Percentiles rank a stretch among this genome's conserved stretches.
phyloP scores from a whole-genome alignment of 2,888 invertebrate species.

The Corythucha ciliata region DNA sequence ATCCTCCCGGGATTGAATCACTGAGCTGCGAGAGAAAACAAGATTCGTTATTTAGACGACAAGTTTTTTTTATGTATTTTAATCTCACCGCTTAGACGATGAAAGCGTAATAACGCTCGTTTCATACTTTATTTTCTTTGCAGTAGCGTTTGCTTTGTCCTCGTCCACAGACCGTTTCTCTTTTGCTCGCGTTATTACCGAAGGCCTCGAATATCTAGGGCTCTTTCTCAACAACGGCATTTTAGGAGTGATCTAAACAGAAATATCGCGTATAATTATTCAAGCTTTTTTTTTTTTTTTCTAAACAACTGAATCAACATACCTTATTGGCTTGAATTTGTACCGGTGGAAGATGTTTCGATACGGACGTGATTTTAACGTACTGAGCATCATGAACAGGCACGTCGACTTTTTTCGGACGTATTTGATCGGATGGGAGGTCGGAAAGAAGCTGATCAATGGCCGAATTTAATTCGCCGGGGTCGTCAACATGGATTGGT shows the following conservation, averaged over 20 bases:
- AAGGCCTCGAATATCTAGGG: slow-evolving; percentile 17
- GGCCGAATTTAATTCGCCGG: slow-evolving; percentile 58
- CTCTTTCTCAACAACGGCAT: slow-evolving; percentile 21
- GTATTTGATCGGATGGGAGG: slow-evolving; percentile 30
- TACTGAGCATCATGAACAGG: slow-evolving; percentile 39
- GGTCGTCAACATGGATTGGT: slow-evolving; percentile 49
- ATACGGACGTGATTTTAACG: slow-evolving; percentile 40
- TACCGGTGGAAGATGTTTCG: slow-evolving; percentile 39
- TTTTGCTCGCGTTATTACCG: slow-evolving; percentile 21
- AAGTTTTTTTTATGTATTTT: too few relatives aligned
- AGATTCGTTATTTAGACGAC: too few relatives aligned
- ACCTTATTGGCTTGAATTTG: slow-evolving; percentile 39
- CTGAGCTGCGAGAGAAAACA: slow-evolving; percentile 12
- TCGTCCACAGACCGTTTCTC: slow-evolving; percentile 16
- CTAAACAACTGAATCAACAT: slow-evolving; percentile 28
- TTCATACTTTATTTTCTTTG: too few relatives aligned
- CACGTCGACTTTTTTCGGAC: slow-evolving; percentile 22
- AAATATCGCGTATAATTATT: too few relatives aligned
- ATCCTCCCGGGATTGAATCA: slow-evolving; percentile 17
- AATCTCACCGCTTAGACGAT: too few relatives aligned
- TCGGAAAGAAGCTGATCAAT: slow-evolving; percentile 58
- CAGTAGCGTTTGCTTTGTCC: slow-evolving; percentile 10
- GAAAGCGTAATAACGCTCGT: too few relatives aligned
- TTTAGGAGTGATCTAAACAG: not conserved
- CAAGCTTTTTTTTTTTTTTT: not conserved